Conservation (phyloP, 2,113 vertebrate species). For the Cryptoleucopteryx plumbea region DNA sequence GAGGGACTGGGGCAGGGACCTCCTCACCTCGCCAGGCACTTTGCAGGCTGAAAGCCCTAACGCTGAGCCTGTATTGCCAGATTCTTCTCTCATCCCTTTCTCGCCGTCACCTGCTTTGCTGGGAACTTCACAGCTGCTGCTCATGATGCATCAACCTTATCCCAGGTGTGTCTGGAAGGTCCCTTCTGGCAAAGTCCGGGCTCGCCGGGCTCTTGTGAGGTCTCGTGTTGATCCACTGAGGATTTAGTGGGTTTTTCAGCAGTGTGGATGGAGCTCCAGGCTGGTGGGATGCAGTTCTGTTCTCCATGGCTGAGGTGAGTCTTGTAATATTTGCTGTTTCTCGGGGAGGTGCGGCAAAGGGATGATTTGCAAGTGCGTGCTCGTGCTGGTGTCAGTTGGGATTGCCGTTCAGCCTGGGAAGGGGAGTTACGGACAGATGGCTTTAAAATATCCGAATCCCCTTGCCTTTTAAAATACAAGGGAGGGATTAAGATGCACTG, state of each 20-base stretch:
- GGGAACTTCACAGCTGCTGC: not conserved
- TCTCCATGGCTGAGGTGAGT: not conserved
- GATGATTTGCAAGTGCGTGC: fast-evolving
- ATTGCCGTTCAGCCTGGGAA: not conserved
- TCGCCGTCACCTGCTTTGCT: not conserved
- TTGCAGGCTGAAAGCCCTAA: not conserved
- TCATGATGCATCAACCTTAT: not conserved
- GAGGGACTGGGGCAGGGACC: not conserved
- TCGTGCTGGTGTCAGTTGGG: fast-evolving
- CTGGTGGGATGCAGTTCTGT: not conserved
- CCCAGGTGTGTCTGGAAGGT: not conserved
- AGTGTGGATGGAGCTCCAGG: fast-evolving
- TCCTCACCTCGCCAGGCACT: not conserved
- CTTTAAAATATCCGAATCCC: not conserved
- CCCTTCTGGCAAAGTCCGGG: fast-evolving
- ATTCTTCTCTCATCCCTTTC: not conserved
- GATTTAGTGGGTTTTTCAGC: fast-evolving
- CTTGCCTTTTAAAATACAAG: fast-evolving
- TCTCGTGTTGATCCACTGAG: fast-evolving
- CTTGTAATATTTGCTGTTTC: fast-evolving
- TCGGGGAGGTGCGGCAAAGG: not conserved
- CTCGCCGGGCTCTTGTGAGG: fast-evolving
- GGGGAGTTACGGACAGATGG: fast-evolving
- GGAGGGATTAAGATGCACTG: not conserved
- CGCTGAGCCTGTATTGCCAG: fast-evolving